Base-by-base conservation (phyloP, 2,797 vertebrate species). In the Tympanoctomys barrerae region DNA sequence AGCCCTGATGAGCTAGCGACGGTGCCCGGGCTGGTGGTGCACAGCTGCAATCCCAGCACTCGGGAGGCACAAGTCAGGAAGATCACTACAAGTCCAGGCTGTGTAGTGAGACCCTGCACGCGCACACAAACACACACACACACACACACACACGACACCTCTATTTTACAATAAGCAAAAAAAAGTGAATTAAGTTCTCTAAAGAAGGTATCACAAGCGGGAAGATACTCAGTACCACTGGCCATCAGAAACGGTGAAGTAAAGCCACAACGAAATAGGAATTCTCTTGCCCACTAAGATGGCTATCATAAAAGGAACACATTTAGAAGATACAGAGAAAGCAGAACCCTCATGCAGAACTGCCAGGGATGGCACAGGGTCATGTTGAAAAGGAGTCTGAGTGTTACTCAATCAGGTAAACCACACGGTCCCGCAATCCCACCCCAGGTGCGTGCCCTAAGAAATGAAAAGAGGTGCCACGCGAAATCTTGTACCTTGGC, bases 211-310 rank as follows among this genome's bases (percentile, higher is more conserved):
- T 14, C 24, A 73, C 70, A 42, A 26, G 21, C 33, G n/a, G 82
- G 79, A 87, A 95, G 31, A 80, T 83, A 71, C 3, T 91, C 22
- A 1, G 26, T 36, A 77, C 26, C 75, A 61, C 64, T 24, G 57
- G 24, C 9, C 24, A n/a, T 62, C 82, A 92, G 71, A 49, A 96
- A 96, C 80, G 31, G 78, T 31, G 83, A 84, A 80, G 87, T 90
- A 79, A 83, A 95, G 46, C 57, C 70, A 90, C 46, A 68, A 16
- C 66, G 22, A 90, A 73, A 68, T 49, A 22, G 4, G 19, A 84
- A 70, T 75, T 84, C 64, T 61, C 31, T 81, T 7, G 42, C 24
- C 64, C 49, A 61, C 16, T 11, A 68, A n/a, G 11, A 73, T 21
- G 49, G 31, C n/a, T 90, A 54, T 73, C 19, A 61, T 62, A 19